These are phyloP conservation scores for Hydropsyche tenuis DNA, from an alignment of 1,140 invertebrate genomes.

Conservation along the genomic window DNA sequence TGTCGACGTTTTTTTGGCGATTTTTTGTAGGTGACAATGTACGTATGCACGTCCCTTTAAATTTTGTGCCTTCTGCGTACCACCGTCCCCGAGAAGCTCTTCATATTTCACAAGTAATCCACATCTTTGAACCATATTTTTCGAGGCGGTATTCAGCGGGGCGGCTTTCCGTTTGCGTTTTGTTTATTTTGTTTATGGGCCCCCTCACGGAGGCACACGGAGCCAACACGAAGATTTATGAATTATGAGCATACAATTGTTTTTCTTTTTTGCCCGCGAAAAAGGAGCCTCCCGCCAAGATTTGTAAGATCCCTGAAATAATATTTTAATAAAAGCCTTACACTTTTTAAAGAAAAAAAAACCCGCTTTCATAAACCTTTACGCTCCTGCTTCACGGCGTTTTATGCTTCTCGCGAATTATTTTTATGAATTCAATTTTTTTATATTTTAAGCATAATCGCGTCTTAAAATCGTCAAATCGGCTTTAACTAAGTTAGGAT, in stretches of 20 bases:
- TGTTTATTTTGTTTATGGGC: constrained; percentile 43
- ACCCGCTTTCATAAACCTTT: neutral
- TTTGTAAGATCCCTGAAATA: constrained; percentile 45
- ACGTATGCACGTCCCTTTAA: too few species aligned
- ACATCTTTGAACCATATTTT: constrained; percentile 42
- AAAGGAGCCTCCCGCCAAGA: constrained; percentile 6
- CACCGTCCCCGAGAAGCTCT: constrained; percentile 24
- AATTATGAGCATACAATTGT: constrained; percentile 46
- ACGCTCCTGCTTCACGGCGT: too few species aligned
- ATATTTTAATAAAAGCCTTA: constrained; percentile 47
- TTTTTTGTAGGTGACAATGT: too few species aligned
- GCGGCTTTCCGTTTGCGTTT: constrained; percentile 42
- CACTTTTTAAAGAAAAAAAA: neutral
- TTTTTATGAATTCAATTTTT: neutral
- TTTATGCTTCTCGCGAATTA: too few species aligned
- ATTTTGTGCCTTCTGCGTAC: too few species aligned
- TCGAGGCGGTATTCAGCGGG: constrained; percentile 30
- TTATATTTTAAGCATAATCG: neutral
- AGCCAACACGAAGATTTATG: constrained; percentile 43
- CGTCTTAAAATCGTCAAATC: neutral
- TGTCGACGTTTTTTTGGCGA: too few species aligned
- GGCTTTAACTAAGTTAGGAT: too few species aligned
- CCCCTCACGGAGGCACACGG: neutral
- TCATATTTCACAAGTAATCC: constrained; percentile 47
- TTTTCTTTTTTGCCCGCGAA: constrained; percentile 31